Percentiles rank a stretch among this genome's conserved stretches.
These are phyloP conservation scores for Leucania comma DNA, from an alignment of 2,888 invertebrate species.

Conservation along the genomic window DNA sequence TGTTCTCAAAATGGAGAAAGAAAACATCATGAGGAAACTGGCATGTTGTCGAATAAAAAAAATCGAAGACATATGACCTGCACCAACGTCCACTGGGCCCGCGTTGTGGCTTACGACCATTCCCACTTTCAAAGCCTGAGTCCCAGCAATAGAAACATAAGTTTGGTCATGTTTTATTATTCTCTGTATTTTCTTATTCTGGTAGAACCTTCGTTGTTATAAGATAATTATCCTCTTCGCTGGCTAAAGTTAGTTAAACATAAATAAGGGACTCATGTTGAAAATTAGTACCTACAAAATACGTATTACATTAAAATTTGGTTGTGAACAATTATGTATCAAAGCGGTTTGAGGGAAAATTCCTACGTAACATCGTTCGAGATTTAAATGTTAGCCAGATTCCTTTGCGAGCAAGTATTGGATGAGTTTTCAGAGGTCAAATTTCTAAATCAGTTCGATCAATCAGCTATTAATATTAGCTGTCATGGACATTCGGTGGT, in stretches of 20 bases:
- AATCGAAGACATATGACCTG: no score
- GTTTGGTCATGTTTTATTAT: no score
- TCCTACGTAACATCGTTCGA: background rate
- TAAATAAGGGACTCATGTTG: background rate
- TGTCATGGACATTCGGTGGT: background rate
- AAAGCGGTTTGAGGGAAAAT: background rate
- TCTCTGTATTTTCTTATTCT: background rate
- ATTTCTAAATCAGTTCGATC: background rate
- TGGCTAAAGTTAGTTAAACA: background rate
- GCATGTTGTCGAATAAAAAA: no score
- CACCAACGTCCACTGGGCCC: no score
- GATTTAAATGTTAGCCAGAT: background rate
- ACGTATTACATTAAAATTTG: background rate
- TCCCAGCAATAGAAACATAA: no score
- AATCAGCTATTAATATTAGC: constrained; percentile 22
- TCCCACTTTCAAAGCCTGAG: no score
- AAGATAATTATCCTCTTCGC: background rate
- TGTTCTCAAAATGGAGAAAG: no score
- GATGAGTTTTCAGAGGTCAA: background rate
- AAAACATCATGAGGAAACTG: no score
- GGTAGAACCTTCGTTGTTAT: background rate
- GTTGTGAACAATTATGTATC: background rate
- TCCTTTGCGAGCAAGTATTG: background rate
- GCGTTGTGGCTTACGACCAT: no score
- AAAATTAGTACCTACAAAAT: background rate